Base-by-base conservation (phyloP, 2,888 invertebrate genomes). In the Baronia brevicornis region DNA sequence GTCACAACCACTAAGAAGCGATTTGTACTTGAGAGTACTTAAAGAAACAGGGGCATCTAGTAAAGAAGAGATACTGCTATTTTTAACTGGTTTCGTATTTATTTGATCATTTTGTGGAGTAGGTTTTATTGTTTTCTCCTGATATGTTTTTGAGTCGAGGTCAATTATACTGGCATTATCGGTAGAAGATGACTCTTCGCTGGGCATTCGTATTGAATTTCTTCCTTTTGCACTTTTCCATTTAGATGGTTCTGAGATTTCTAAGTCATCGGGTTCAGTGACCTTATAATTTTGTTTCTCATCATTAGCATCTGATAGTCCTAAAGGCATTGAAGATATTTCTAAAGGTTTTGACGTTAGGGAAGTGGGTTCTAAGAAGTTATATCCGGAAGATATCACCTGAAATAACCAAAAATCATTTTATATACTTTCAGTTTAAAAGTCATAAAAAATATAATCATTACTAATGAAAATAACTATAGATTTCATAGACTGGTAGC, bases 211-310 rank as follows among this genome's bases (percentile, higher is more conserved):
- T 44, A 92, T 74, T 3, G 91, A 90, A 38, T 88, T 80, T 23
- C 90, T 85, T 36, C 87, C 72, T 48, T 87, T 87, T 6, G 90
- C 90, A 27, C 89, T 87, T 44, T 90, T 85, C 89, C 92, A 91
- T 55, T 87, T 89, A 1, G 85, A 80, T 14, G 87, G 85, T 54
- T 86, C 84, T 27, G 86, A 82, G 39, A 84, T 84, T 22, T 82
- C 82, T 19, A 66, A 66, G 55, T 88, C 88, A 48, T 88, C 88
- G 27, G 87, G 84, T 60, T 84, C 84, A 5, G 80, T 80, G 13
- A 84, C 84, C 67, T 82, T 77, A 37, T 84, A 84, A 41, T 72
- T 70, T 49, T 71, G 70, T 24, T 54, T 60, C 29, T 71, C 78
- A 18, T 57, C 47, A 26, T 65, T 66, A 13, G 63, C 67, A 21